A percentile compares a stretch with the other conserved stretches of the same genome.
These are phyloP conservation scores for Lepetodrilus schrolli DNA, from an alignment of 2,888 invertebrate genomes.

Conservation along the genomic window DNA sequence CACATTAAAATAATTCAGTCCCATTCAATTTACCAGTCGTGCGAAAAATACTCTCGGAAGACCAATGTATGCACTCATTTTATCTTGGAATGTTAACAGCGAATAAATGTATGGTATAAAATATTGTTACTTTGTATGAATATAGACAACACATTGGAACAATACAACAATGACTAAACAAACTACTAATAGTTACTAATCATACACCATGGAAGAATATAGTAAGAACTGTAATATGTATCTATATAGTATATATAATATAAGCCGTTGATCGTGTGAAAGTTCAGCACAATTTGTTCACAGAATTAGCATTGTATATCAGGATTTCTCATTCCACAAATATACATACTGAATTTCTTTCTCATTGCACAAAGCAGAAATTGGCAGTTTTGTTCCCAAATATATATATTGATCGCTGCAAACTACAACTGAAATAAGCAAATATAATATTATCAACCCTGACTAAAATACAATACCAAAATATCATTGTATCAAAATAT, in stretches of 20 bases:
- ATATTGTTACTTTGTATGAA: background rate
- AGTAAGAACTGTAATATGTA: background rate
- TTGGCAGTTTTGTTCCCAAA: slow-evolving; percentile 8
- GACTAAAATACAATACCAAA: slow-evolving; percentile 1
- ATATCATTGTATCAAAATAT: slow-evolving; percentile 18
- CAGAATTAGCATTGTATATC: background rate
- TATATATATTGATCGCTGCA: background rate
- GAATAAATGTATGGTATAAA: background rate
- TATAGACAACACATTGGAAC: background rate
- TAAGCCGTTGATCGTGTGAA: too few species aligned
- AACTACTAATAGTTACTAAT: background rate
- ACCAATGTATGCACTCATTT: background rate
- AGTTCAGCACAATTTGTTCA: background rate
- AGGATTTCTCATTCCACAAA: slow-evolving; percentile 4
- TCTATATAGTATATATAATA: too few species aligned
- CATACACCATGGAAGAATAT: background rate
- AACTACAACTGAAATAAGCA: background rate
- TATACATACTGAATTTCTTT: background rate
- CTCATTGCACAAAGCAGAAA: background rate
- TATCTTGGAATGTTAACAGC: background rate
- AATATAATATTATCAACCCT: background rate
- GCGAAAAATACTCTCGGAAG: background rate
- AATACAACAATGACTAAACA: background rate
- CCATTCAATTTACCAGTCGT: background rate
- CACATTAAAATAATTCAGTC: too few species aligned